Conservation (phyloP, 2,113 vertebrate genomes). For the Syrmaticus mikado region DNA sequence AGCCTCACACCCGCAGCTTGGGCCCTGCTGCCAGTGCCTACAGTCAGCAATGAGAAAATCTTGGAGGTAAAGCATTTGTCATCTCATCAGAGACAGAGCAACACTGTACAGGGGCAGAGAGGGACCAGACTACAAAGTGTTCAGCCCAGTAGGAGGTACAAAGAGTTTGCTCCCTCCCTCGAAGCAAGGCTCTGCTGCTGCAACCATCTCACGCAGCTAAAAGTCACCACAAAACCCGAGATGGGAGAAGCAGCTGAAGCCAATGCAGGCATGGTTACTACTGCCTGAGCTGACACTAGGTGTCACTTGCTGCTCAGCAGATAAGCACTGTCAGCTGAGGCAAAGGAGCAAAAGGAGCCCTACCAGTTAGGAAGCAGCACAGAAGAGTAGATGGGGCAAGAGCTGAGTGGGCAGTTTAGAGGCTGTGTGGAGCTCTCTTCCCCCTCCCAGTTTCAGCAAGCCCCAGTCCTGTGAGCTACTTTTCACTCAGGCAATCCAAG, state of each 20-base stretch:
- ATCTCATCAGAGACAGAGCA: not conserved
- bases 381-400: not conserved
- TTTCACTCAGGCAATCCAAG: not conserved
- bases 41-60: not conserved
- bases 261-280: not conserved
- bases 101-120: accelerated
- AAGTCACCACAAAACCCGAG: not conserved
- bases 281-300: slow-evolving; percentile 19
- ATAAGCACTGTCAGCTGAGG: not conserved
- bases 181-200: not conserved
- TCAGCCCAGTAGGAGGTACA: not conserved
- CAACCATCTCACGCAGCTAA: accelerated
- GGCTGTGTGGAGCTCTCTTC: not conserved
- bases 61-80: accelerated
- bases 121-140: not conserved
- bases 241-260: not conserved
- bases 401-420: not conserved
- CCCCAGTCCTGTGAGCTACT: accelerated
- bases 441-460: not conserved
- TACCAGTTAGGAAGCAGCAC: not conserved
- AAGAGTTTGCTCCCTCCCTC: not conserved
- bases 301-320: slow-evolving; percentile 47
- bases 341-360: not conserved
- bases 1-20: not conserved
- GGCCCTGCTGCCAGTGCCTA: not conserved